Evolutionary conservation across 1,140 invertebrate species (phyloP), one percentile per base, ranked within the genome.

Genomic region (Drosophila eugracilis): DNA sequence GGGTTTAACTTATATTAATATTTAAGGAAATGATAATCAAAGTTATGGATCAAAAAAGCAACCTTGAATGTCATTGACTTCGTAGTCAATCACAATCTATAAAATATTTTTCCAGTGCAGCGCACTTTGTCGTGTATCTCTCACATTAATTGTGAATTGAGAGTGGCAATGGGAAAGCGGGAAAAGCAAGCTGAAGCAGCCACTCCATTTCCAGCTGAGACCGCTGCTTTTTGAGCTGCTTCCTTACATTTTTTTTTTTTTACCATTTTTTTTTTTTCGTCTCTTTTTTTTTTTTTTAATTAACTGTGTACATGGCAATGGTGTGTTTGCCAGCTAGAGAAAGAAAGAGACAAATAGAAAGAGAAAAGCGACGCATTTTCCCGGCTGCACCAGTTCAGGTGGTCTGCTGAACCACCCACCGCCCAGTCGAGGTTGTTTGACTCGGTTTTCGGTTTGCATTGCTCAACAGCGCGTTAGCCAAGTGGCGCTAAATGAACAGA

Each of bases 401-500:
- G 71, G 12, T 22, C 26, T 21, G 34, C 10, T 12, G 17, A 21
- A 41, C 19, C 26, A 44, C 39, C 50, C 32, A 30, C 21, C 42
- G n/a, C 42, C 39, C 26, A 30, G 15, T 24, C 26, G 48, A 57
- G 54, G 48, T 24, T 70, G 78, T 78, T 78, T 75, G 70, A 66
- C 53, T 75, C 72, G 80, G 58, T 74, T 78, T 80, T 80, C 32
- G 77, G 81, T 86, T 91, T 88, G 79, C 81, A 77, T 80, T 91
- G 89, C 88, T 91, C 78, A 91, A 91, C 86, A 89, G 86, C 48
- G 89, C 88, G 86, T 91, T 83, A 91, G 84, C 72, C 80, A 89
- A 91, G 90, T 91, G 90, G 78, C 79, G 90, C 89, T 91, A 91
- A 91, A 91, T 91, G 90, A 91, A 90, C 89, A 83, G 86, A 90